Evolutionary conservation across 2,888 invertebrate species (phyloP).

Genomic region (Dasysyrphus tricinctus): DNA sequence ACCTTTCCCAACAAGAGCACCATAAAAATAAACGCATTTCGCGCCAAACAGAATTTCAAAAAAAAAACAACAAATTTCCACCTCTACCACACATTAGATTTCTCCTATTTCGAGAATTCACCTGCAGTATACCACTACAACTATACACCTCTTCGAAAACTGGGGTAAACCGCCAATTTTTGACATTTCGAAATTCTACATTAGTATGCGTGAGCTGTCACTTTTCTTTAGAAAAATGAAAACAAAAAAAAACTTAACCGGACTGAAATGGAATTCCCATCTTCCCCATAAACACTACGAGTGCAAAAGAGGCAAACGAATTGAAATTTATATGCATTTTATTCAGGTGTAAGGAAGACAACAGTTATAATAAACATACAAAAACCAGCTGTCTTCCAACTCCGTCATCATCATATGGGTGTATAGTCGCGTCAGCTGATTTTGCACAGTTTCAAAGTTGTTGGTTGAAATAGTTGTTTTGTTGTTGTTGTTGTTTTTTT

Average conservation of each 20-base stretch:
- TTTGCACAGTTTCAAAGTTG: slow-evolving; percentile 10
- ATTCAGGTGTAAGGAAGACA: neutral
- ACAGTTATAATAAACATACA: neutral
- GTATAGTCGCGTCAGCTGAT: slow-evolving; percentile 34
- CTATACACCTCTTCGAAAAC: neutral
- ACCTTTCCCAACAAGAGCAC: slow-evolving; percentile 58
- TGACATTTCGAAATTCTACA: slow-evolving; percentile 59
- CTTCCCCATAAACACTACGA: slow-evolving; percentile 41
- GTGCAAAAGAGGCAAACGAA: neutral
- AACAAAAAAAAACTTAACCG: slow-evolving; percentile 56
- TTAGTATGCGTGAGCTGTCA: slow-evolving; percentile 53
- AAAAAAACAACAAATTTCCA: slow-evolving; percentile 47
- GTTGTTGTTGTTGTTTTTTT: slow-evolving; percentile 7
- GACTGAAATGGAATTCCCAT: slow-evolving; percentile 51
- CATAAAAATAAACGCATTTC: slow-evolving; percentile 36
- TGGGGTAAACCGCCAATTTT: slow-evolving; percentile 60
- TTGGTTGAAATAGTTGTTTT: neutral
- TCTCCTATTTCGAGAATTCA: slow-evolving; percentile 27
- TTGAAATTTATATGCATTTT: neutral
- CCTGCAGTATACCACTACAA: slow-evolving; percentile 8
- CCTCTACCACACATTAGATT: slow-evolving; percentile 34
- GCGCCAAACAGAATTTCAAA: slow-evolving; percentile 54
- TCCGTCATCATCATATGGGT: slow-evolving; percentile 4
- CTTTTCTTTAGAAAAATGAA: slow-evolving; percentile 35
- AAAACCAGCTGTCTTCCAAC: slow-evolving; percentile 23